Evolutionary conservation across 2,113 vertebrate genomes (phyloP).

Genomic region (Leucopternis melanops): DNA sequence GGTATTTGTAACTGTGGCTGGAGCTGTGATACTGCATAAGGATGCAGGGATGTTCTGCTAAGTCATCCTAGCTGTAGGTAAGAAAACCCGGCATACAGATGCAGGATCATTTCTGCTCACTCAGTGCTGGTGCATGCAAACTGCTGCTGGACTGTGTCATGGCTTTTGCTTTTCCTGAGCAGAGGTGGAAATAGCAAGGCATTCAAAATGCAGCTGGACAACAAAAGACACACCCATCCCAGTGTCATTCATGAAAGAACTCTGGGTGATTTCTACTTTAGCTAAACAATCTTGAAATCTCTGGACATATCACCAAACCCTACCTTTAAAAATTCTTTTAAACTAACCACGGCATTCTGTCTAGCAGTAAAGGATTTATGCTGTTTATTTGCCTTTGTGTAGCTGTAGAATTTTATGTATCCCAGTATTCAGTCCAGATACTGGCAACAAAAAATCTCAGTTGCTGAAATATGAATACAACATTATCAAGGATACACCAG

Average conservation of each 20-base stretch:
- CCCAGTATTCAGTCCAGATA: neutral
- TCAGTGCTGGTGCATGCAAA: neutral
- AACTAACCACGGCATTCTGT: neutral
- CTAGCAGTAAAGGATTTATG: neutral
- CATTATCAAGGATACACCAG: neutral
- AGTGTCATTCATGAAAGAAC: neutral
- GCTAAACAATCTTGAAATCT: neutral
- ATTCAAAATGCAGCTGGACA: slow-evolving; percentile 28
- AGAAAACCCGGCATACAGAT: neutral
- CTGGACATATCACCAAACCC: neutral
- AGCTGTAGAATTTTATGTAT: slow-evolving; percentile 3
- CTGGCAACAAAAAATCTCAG: neutral
- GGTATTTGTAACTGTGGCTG: neutral
- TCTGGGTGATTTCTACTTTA: neutral
- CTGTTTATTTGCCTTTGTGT: neutral
- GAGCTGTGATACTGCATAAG: neutral
- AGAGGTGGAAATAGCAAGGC: neutral
- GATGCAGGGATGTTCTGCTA: slow-evolving; percentile 5
- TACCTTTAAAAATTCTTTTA: neutral
- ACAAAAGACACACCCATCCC: neutral
- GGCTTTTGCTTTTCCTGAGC: neutral
- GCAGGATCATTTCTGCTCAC: neutral
- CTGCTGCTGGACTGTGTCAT: neutral
- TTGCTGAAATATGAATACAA: neutral
- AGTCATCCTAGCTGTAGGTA: slow-evolving; percentile 31